Evolutionary conservation across 1,140 invertebrate species (phyloP).

Genomic region (Cherax destructor): DNA sequence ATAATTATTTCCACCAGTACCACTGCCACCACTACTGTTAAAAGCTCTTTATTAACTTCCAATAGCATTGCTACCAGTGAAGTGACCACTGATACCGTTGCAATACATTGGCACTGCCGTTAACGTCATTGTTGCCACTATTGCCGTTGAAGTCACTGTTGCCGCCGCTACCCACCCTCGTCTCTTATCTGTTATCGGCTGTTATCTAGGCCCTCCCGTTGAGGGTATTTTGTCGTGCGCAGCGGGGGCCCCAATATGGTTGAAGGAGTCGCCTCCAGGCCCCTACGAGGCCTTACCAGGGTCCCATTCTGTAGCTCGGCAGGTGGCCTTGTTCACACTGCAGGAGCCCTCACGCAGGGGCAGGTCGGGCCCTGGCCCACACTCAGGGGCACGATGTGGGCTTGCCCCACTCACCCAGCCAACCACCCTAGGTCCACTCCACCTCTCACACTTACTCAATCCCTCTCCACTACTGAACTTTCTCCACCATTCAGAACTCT

Average conservation of each 20-base stretch:
- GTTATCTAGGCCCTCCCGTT: slow-evolving; percentile 34
- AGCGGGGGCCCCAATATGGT: slow-evolving; percentile 34
- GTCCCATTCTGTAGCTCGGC: slow-evolving; percentile 44
- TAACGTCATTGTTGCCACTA: background rate
- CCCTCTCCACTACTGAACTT: too few relatives aligned
- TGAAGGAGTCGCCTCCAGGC: slow-evolving; percentile 23
- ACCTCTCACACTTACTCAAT: too few relatives aligned
- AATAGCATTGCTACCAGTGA: background rate
- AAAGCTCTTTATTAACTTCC: background rate
- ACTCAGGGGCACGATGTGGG: too few relatives aligned
- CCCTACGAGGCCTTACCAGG: slow-evolving; percentile 26
- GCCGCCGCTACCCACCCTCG: background rate
- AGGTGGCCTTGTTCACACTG: slow-evolving; percentile 38
- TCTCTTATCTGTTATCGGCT: slow-evolving; percentile 49
- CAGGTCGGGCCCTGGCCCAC: background rate
- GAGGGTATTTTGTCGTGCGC: slow-evolving; percentile 62
- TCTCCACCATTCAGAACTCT: too few relatives aligned
- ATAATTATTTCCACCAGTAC: background rate
- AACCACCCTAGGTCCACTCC: background rate
- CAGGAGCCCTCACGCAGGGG: slow-evolving; percentile 17
- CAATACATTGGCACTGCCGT: background rate
- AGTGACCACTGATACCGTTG: too few relatives aligned
- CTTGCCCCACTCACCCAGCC: background rate
- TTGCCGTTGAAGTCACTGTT: background rate
- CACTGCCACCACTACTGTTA: background rate